Evolutionary conservation across 1,140 invertebrate species (phyloP), one percentile per base, ranked within the genome.

Genomic region (Theocolax elegans): DNA sequence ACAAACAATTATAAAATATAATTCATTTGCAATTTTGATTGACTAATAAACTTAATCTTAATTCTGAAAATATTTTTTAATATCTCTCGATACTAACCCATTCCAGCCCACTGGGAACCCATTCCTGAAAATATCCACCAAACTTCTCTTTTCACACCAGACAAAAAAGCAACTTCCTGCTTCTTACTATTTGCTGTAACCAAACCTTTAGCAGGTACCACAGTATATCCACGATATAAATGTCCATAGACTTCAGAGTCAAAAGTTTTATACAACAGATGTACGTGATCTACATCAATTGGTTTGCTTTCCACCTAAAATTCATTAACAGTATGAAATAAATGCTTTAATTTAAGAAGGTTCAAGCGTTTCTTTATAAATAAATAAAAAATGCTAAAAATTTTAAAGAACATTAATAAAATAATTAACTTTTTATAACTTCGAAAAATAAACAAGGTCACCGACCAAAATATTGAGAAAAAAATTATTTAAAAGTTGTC

Each of bases 41-140:
- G n/a, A n/a, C n/a, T n/a, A n/a, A n/a, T n/a, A n/a, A n/a, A n/a
- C n/a, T n/a, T n/a, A n/a, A n/a, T n/a, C n/a, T n/a, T n/a, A n/a
- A n/a, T n/a, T n/a, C n/a, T n/a, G n/a, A n/a, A n/a, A n/a, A n/a
- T n/a, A n/a, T n/a, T n/a, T n/a, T n/a, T n/a, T n/a, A n/a, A n/a
- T n/a, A n/a, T n/a, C n/a, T n/a, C n/a, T n/a, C n/a, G n/a, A 13
- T 31, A 65, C 9, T 71, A 79, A 17, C 87, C 89, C 91, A 93
- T 93, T 13, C 88, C 88, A 56, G 82, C 76, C 91, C 91, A 93
- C 79, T 93, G 91, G 54, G 88, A 88, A 7, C 91, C 91, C 90
- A 92, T 92, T 42, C 91, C 91, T 72, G 90, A 87, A 78, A 90
- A 93, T 19, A 92, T 85, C 79, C 87, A 92, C 88, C 90, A 92